A percentile compares a stretch with the other conserved stretches of the same genome.
Conservation (phyloP, 2,888 invertebrate species). For the Invenusta paracnida region DNA sequence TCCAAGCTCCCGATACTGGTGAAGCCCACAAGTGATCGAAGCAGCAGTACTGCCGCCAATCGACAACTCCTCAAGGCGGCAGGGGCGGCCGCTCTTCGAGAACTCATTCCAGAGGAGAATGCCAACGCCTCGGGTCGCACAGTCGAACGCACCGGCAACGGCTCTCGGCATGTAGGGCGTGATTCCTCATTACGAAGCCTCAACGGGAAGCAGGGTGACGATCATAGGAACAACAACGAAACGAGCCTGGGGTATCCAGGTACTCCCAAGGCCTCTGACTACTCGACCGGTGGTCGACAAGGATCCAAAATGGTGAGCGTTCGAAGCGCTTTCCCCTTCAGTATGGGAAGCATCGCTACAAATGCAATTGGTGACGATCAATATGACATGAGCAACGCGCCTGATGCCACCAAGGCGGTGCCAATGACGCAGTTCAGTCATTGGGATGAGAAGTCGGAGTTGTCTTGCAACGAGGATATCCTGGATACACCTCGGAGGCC, state of each 20-base stretch:
- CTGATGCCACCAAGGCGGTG: constrained; percentile 41
- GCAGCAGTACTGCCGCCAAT: not conserved
- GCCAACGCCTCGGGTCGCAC: not conserved
- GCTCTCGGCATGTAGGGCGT: not conserved
- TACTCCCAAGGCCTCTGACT: not conserved
- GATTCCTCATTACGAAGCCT: not conserved
- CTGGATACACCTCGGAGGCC: not conserved
- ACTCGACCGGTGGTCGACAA: not conserved
- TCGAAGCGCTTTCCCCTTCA: not conserved
- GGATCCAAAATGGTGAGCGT: not conserved
- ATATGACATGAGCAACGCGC: constrained; percentile 42
- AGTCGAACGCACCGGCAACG: not conserved
- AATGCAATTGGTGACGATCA: constrained; percentile 38
- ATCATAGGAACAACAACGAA: constrained; percentile 12
- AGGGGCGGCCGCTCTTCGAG: not conserved
- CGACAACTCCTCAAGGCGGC: not conserved
- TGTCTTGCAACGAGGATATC: not conserved
- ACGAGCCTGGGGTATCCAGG: not conserved
- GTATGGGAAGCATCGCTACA: constrained; percentile 31
- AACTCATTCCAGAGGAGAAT: not conserved
- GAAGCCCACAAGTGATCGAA: constrained; percentile 7
- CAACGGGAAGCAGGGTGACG: not conserved
- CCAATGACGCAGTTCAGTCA: constrained; percentile 12
- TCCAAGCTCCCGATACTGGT: constrained; percentile 3
- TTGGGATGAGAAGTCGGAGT: not conserved